These are phyloP conservation scores for Holotrichia oblita DNA, from an alignment of 1,140 invertebrate genomes.

Conservation along the genomic window DNA sequence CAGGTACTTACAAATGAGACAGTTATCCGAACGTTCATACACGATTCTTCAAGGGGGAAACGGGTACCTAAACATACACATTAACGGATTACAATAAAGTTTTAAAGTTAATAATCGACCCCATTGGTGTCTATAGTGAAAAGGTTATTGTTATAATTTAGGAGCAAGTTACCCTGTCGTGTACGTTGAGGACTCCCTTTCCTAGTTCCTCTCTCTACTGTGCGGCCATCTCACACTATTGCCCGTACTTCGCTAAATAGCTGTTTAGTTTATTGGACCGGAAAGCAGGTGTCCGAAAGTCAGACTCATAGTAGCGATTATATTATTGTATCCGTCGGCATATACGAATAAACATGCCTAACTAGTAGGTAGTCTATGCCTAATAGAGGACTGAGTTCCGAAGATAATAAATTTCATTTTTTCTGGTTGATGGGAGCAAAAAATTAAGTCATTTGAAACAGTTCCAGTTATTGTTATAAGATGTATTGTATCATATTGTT, in stretches of 20 bases:
- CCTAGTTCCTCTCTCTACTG: constrained; percentile 37
- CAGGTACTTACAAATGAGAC: not conserved
- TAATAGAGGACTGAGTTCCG: not conserved
- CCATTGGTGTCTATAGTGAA: constrained; percentile 17
- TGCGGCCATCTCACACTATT: constrained; percentile 29
- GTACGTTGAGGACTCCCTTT: constrained; percentile 45
- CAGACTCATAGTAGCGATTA: not conserved
- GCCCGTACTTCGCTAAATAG: constrained; percentile 24
- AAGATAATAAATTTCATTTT: constrained; percentile 25
- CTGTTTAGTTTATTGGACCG: constrained; percentile 40
- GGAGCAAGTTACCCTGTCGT: constrained; percentile 44
- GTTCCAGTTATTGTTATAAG: not conserved
- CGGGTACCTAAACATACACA: constrained; percentile 18
- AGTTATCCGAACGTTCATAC: not conserved
- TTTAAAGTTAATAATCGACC: constrained; percentile 37
- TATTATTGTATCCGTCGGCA: constrained; percentile 11
- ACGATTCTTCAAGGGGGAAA: not conserved
- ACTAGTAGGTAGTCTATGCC: not conserved
- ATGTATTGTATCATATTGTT: not conserved
- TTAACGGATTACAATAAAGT: constrained; percentile 37
- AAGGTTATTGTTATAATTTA: constrained; percentile 27
- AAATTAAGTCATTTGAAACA: not conserved
- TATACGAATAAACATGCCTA: not conserved
- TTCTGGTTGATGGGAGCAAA: constrained; percentile 26
- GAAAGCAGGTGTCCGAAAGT: constrained; percentile 41